phyloP scores from a whole-genome alignment of 1,140 invertebrate genomes.

The Bicyclus anynana region DNA sequence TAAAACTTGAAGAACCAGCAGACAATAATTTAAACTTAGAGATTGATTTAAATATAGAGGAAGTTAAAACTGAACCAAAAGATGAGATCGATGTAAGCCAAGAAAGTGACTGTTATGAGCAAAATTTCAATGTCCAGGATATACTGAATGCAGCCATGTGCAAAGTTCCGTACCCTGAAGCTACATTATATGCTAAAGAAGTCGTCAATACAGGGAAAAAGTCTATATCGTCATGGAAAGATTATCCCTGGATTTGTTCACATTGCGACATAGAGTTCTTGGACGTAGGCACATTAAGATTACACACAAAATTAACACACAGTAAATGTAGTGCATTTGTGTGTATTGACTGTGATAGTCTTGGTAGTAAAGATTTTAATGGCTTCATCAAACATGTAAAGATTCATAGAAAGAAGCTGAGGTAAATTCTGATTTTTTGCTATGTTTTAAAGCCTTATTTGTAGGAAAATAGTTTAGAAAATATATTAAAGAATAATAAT shows the following conservation, averaged over 20 bases:
- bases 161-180: slow-evolving; percentile 32
- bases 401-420: slow-evolving; percentile 39
- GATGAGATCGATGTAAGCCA: slow-evolving; percentile 30
- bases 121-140: slow-evolving; percentile 45
- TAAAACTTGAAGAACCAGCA: slow-evolving; percentile 27
- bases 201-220: slow-evolving; percentile 27
- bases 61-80: slow-evolving; percentile 44
- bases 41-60: too few species aligned
- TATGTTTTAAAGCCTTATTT: too few species aligned
- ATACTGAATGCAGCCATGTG: slow-evolving; percentile 46
- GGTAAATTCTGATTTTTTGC: slow-evolving; percentile 38
- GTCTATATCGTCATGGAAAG: slow-evolving; percentile 42
- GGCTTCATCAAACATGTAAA: slow-evolving; percentile 47
- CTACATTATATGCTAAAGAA: slow-evolving; percentile 46
- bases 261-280: slow-evolving; percentile 58
- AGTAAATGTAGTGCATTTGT: slow-evolving; percentile 51
- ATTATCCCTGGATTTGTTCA: slow-evolving; percentile 56
- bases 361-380: slow-evolving; percentile 36
- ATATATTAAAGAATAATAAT: too few species aligned
- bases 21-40: slow-evolving; percentile 9
- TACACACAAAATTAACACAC: slow-evolving; percentile 48
- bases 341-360: slow-evolving; percentile 50
- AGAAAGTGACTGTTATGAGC: slow-evolving; percentile 15
- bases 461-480: too few species aligned
- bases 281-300: slow-evolving; percentile 42